Evolutionary conservation across 2,113 vertebrate genomes (phyloP).

Genomic region (Axis porcinus): DNA sequence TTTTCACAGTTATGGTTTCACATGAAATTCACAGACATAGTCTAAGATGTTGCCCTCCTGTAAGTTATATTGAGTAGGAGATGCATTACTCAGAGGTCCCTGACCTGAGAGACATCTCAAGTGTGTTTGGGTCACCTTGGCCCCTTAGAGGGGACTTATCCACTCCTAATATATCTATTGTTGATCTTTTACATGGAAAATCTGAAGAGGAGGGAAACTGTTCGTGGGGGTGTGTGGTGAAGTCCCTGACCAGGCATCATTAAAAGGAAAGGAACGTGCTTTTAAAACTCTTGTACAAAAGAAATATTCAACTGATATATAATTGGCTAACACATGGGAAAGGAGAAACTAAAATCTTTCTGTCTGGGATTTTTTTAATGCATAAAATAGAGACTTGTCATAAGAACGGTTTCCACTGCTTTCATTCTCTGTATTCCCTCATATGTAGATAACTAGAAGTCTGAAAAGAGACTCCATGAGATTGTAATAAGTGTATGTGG

Average conservation of each 20-base stretch:
- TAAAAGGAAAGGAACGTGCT: background rate
- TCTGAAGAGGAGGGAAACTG: background rate
- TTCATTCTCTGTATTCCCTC: background rate
- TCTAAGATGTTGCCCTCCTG: background rate
- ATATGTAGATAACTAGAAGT: background rate
- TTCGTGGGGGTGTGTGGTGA: rapidly evolving
- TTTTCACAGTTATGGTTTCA: background rate
- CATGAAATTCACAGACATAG: background rate
- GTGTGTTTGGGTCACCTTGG: background rate
- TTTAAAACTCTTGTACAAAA: background rate
- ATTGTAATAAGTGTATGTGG: background rate
- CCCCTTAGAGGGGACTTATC: background rate
- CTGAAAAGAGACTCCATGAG: background rate
- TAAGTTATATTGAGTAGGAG: background rate
- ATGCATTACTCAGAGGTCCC: background rate
- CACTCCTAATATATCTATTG: background rate
- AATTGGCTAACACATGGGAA: background rate
- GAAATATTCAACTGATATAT: background rate
- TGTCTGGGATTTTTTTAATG: background rate
- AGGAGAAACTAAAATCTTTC: background rate
- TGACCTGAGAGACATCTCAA: background rate
- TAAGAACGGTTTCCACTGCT: background rate
- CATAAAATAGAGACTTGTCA: background rate
- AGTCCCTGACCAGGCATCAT: background rate
- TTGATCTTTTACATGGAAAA: background rate